Percentiles rank a stretch among this genome's conserved stretches.
Evolutionary conservation across 2,113 vertebrate genomes (phyloP).

Genomic region (Tachysurus fulvidraco): DNA sequence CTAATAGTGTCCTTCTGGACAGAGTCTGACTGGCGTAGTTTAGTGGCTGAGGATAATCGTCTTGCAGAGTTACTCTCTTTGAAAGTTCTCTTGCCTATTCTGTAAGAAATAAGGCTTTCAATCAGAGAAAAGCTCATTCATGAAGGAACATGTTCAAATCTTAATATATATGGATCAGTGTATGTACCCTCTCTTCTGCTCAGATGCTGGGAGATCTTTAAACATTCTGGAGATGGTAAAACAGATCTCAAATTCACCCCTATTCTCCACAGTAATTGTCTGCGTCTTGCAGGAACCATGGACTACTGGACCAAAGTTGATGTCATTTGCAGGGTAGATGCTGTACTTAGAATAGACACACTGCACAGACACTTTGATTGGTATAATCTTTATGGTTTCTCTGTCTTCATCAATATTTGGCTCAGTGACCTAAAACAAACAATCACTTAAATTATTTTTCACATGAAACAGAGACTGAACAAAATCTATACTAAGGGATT

Average conservation of each 20-base stretch:
- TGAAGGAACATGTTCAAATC: background rate
- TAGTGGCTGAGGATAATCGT: slow-evolving; percentile 24
- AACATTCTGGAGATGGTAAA: slow-evolving; percentile 69
- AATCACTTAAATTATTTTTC: background rate
- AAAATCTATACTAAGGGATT: background rate
- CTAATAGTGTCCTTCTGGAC: slow-evolving; percentile 63
- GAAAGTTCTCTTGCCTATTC: slow-evolving; percentile 51
- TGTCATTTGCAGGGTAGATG: slow-evolving; percentile 73
- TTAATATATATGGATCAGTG: background rate
- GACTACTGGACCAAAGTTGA: slow-evolving; percentile 80
- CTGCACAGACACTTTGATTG: slow-evolving; percentile 75
- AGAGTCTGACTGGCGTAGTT: slow-evolving; percentile 62
- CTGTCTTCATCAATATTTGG: slow-evolving; percentile 61
- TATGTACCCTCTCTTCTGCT: slow-evolving; percentile 68
- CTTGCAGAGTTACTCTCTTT: slow-evolving; percentile 63
- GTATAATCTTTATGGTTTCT: slow-evolving; percentile 68
- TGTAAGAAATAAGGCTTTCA: slow-evolving; percentile 13
- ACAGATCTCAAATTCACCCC: slow-evolving; percentile 72
- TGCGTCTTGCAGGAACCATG: slow-evolving; percentile 70
- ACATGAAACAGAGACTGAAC: background rate
- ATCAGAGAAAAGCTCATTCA: background rate
- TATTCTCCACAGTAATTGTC: slow-evolving; percentile 81
- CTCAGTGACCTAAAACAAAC: slow-evolving; percentile 80
- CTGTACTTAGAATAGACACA: slow-evolving; percentile 80
- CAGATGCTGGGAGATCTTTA: slow-evolving; percentile 35